Evolutionary conservation across 2,113 vertebrate genomes (phyloP), one percentile per base, ranked within the genome.

Genomic region (Lampris megalopsis): DNA sequence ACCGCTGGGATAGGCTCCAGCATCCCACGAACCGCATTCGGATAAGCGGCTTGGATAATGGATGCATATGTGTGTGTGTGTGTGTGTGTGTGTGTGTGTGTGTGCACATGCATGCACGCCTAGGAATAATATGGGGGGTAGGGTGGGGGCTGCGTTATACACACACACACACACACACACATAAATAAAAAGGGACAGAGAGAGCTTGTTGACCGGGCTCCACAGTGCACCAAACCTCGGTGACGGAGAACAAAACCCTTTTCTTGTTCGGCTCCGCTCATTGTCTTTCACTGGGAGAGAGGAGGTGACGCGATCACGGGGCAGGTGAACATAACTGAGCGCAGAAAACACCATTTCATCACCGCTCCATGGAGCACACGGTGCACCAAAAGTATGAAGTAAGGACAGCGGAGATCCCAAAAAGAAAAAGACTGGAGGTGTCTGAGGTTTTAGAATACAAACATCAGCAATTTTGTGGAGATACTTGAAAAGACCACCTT

Each of bases 101-200:
- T 24, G 24, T 24, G 24, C 24, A 24, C 24, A 24, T 0, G 24
- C 24, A 24, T 24, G 24, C 24, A 24, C 24, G 24, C 24, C 24
- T 53, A 53, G 57, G n/a, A 71, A 80, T 79, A 61, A 63, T 82
- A 86, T 73, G 58, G 67, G 63, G 69, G 65, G n/a, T 82, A 86
- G 71, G 58, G 67, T 63, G 69, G 65, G n/a, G 43, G 75, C 71
- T 53, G 77, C 74, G 73, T 83, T 67, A 49, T 69, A 69, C 68
- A 80, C 43, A 75, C 63, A 80, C 24, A 69, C 68, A 80, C 43
- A 75, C 63, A 80, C 24, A 81, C 77, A 79, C 77, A 77, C 88
- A 77, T 60, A 57, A 71, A 61, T 73, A 50, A 85, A 89, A 84
- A 83, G 80, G 7, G 13, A 71, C 82, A 75, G 75, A 84, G 62